Evolutionary conservation across 2,797 vertebrate species (phyloP).

Genomic region (Leontocebus nigricollis): DNA sequence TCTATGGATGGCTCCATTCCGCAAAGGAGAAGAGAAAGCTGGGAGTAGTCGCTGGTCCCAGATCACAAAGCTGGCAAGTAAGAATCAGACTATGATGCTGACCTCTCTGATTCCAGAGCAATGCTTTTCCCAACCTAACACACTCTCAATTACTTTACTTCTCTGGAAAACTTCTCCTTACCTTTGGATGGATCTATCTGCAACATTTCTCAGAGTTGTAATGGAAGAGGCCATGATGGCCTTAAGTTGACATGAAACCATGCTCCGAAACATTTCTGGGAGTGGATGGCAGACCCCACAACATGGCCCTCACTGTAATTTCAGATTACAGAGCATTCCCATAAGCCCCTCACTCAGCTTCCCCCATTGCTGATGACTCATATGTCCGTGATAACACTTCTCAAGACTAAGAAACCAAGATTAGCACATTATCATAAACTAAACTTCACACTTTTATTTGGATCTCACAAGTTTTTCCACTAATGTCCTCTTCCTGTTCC

Average conservation of each 20-base stretch:
- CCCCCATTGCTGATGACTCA: not conserved
- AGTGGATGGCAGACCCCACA: not conserved
- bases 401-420: not conserved
- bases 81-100: not conserved
- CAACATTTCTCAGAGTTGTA: not conserved
- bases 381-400: fast-evolving
- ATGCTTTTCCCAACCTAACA: not conserved
- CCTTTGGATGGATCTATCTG: not conserved
- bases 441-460: not conserved
- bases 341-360: not conserved
- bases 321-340: not conserved
- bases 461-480: not conserved
- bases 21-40: not conserved
- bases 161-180: not conserved
- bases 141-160: not conserved
- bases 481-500: not conserved
- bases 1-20: not conserved
- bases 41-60: not conserved
- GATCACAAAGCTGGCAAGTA: not conserved
- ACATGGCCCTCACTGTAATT: not conserved
- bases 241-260: not conserved
- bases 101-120: not conserved
- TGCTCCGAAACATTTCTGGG: not conserved
- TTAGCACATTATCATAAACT: too few species aligned
- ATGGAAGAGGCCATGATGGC: not conserved